Conservation (phyloP, 2,113 vertebrate genomes). For the Pelodiscus sinensis region DNA sequence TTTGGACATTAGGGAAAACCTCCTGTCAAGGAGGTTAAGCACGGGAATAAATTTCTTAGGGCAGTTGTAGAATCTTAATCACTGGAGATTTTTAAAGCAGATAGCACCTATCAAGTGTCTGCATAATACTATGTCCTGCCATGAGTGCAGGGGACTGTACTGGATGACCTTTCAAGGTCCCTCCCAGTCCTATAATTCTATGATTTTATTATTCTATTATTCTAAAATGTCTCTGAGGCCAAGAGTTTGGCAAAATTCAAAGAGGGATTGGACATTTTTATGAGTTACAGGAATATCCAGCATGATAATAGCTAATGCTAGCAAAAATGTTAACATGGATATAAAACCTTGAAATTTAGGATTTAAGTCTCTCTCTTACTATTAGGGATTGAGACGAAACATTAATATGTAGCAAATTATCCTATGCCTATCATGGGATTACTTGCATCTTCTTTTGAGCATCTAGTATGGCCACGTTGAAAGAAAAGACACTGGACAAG, state of each 20-base stretch:
- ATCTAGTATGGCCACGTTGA: rapidly evolving
- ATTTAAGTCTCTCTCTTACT: not conserved
- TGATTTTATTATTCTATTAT: no score
- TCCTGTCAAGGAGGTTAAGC: no score
- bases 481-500: not conserved
- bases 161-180: no score
- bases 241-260: slow-evolving; percentile 31
- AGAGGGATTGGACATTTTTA: slow-evolving; percentile 48
- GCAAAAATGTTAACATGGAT: slow-evolving; percentile 44
- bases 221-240: not conserved
- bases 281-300: slow-evolving; percentile 43
- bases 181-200: no score
- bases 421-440: not conserved
- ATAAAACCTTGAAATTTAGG: slow-evolving; percentile 43
- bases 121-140: no score
- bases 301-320: slow-evolving; percentile 48
- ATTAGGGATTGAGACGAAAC: not conserved
- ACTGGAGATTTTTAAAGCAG: no score
- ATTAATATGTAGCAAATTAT: not conserved
- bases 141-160: no score
- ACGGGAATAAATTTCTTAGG: no score
- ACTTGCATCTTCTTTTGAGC: not conserved
- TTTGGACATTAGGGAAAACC: no score
- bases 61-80: no score
- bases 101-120: no score